These are phyloP conservation scores for Anguilla megastoma DNA, from an alignment of 2,797 vertebrate genomes.

Conservation along the genomic window DNA sequence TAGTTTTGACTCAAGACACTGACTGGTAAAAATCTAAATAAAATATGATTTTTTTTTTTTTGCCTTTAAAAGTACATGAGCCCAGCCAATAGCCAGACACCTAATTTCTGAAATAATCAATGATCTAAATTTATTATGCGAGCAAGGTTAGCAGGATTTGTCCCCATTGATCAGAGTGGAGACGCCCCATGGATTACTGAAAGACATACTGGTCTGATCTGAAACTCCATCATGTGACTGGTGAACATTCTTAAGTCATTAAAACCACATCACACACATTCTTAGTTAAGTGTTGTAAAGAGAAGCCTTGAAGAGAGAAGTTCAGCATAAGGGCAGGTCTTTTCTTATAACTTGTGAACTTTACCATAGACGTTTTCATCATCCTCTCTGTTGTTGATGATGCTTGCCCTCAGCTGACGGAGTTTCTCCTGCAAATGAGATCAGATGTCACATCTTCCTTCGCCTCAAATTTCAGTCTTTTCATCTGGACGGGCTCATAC, in stretches of 20 bases:
- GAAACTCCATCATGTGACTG: neutral
- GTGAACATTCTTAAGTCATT: neutral
- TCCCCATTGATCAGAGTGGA: too few species aligned
- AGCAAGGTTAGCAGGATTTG: too few species aligned
- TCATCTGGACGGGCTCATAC: neutral
- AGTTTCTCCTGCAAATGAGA: constrained; percentile 61
- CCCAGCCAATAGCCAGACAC: neutral
- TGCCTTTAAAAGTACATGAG: neutral
- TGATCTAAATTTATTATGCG: neutral
- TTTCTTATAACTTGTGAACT: neutral
- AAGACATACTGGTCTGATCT: neutral
- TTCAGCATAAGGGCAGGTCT: neutral
- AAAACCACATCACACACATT: neutral
- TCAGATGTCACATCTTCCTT: neutral
- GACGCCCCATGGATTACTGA: neutral
- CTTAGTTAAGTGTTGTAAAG: neutral
- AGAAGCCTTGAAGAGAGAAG: neutral
- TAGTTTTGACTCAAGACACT: too few species aligned
- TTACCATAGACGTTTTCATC: constrained; percentile 71
- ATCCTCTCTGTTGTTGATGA: constrained; percentile 53
- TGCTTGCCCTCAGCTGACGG: constrained; percentile 56
- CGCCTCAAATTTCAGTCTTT: neutral
- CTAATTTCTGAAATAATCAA: neutral
- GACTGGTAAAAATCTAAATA: too few species aligned
- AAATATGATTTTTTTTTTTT: too few species aligned